Percentiles rank a stretch among this genome's conserved stretches.
Conservation (phyloP, 2,888 invertebrate species). For the Trypoxylon attenuatum region DNA sequence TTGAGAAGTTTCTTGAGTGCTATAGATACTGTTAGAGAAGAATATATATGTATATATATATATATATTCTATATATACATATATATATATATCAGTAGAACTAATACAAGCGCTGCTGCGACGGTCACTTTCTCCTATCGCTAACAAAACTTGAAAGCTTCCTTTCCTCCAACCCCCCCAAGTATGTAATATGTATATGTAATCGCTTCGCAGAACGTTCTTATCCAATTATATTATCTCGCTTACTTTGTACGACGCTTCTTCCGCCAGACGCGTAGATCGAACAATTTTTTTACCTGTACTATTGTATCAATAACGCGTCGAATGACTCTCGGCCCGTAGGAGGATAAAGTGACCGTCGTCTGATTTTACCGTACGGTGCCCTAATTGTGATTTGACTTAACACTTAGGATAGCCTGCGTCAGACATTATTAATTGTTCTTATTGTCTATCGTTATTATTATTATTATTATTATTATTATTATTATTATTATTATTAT, state of each 20-base stretch:
- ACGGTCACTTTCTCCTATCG: not conserved
- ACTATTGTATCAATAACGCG: too few species aligned
- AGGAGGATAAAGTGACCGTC: slow-evolving; percentile 8
- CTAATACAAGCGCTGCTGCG: slow-evolving; percentile 28
- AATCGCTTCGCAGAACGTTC: too few species aligned
- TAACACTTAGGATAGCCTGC: slow-evolving; percentile 56
- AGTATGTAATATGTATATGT: too few species aligned
- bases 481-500: slow-evolving; percentile 18
- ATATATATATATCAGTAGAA: slow-evolving; percentile 48
- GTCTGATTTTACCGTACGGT: slow-evolving; percentile 19
- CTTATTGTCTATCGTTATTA: slow-evolving; percentile 51
- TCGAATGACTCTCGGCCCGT: too few species aligned
- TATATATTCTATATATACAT: too few species aligned
- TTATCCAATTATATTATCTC: too few species aligned
- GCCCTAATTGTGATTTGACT: slow-evolving; percentile 52
- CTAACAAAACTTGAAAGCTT: not conserved
- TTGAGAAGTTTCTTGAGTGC: slow-evolving; percentile 52
- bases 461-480: slow-evolving; percentile 33
- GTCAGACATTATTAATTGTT: slow-evolving; percentile 49
- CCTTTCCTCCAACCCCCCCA: not conserved
- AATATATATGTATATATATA: too few species aligned
- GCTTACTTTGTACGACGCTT: too few species aligned
- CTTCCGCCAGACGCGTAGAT: too few species aligned
- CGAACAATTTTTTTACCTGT: too few species aligned
- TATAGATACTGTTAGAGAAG: slow-evolving; percentile 57